A percentile compares a stretch with the other conserved stretches of the same genome.
phyloP scores from a whole-genome alignment of 2,888 invertebrate species.

The Hirtodrosophila confusa region DNA sequence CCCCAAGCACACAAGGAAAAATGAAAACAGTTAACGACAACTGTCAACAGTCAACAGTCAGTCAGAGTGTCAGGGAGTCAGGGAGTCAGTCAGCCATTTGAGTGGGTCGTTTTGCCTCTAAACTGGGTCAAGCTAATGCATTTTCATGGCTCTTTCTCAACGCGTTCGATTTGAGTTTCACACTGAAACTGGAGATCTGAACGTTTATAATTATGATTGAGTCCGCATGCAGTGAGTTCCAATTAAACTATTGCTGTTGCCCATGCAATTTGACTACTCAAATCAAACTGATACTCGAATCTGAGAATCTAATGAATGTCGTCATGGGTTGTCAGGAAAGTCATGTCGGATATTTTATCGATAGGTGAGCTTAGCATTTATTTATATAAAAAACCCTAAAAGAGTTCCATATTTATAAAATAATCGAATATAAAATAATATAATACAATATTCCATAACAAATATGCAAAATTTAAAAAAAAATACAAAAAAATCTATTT shows the following conservation, averaged over 20 bases:
- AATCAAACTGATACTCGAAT: conserved; percentile 1
- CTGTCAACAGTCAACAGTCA: conserved; percentile 42
- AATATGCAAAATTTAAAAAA: too few relatives aligned
- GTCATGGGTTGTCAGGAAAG: too few relatives aligned
- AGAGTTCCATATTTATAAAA: too few relatives aligned
- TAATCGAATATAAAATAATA: too few relatives aligned
- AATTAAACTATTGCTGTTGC: not conserved
- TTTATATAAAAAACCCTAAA: too few relatives aligned
- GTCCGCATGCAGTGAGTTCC: conserved; percentile 17
- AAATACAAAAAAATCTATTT: too few relatives aligned
- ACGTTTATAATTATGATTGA: conserved; percentile 36
- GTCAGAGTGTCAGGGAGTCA: conserved; percentile 21
- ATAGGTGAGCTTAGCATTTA: too few relatives aligned
- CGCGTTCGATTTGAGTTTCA: conserved; percentile 19
- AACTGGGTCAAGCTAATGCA: conserved; percentile 67
- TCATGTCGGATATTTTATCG: too few relatives aligned
- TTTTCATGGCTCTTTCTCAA: conserved; percentile 47
- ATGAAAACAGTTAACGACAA: conserved; percentile 14
- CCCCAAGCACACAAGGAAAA: conserved; percentile 2
- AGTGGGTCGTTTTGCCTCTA: conserved; percentile 47
- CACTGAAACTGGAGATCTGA: conserved; percentile 32
- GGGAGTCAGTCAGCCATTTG: conserved; percentile 51
- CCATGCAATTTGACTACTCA: too few relatives aligned
- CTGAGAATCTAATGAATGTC: conserved; percentile 3
- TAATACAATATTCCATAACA: too few relatives aligned